A percentile compares a stretch with the other conserved stretches of the same genome.
Conservation (phyloP, 2,888 invertebrate genomes). For the Automeris io region DNA sequence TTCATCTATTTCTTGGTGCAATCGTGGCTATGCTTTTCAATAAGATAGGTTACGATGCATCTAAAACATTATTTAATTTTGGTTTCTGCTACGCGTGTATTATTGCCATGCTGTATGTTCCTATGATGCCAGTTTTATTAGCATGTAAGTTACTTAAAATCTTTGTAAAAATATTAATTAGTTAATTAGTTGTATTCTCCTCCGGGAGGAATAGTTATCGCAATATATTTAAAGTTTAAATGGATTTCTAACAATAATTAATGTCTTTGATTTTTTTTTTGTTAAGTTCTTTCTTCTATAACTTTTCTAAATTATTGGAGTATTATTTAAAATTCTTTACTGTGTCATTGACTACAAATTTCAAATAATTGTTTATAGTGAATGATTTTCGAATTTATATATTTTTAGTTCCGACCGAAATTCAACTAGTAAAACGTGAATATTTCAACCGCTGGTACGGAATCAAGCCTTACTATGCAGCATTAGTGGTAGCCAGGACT, state of each 20-base stretch:
- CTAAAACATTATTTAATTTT: constrained; percentile 89
- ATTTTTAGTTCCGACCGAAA: constrained; percentile 85
- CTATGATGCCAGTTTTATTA: constrained; percentile 88
- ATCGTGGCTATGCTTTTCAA: constrained; percentile 83
- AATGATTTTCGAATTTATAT: constrained; percentile 8
- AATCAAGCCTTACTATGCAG: constrained; percentile 86
- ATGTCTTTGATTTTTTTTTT: no score
- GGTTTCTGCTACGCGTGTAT: constrained; percentile 89
- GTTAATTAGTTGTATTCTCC: constrained; percentile 4
- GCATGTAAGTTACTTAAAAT: constrained; percentile 80
- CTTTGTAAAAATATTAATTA: neutral
- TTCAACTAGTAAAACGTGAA: constrained; percentile 86
- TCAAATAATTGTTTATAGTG: neutral
- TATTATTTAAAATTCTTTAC: no score
- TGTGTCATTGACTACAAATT: neutral
- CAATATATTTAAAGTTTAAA: no score
- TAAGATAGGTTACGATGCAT: constrained; percentile 86
- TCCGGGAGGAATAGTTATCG: no score
- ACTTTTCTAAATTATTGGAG: no score
- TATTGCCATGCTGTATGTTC: constrained; percentile 87
- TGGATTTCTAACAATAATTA: no score
- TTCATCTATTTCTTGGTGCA: constrained; percentile 82
- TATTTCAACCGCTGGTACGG: constrained; percentile 92
- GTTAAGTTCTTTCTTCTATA: no score
- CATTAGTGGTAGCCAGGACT: constrained; percentile 82